These are phyloP conservation scores for Trachops cirrhosus DNA, from an alignment of 2,797 vertebrate genomes.

Conservation along the genomic window DNA sequence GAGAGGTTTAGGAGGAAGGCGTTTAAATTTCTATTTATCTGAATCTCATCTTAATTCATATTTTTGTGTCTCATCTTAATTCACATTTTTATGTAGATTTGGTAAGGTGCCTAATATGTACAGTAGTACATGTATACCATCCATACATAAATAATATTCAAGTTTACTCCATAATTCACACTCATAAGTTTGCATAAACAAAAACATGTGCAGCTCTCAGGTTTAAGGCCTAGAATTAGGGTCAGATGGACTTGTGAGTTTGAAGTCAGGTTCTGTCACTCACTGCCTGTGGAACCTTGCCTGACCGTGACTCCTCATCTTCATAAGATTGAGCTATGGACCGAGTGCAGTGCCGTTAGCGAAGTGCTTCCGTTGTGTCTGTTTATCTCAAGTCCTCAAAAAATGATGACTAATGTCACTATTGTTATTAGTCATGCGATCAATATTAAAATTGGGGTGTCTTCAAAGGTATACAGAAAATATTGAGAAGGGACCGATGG, in stretches of 20 bases:
- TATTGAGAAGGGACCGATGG: background rate
- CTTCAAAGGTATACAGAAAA: background rate
- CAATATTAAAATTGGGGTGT: background rate
- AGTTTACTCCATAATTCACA: background rate
- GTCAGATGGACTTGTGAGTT: background rate
- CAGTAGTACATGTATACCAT: background rate
- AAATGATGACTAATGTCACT: background rate
- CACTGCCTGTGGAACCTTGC: background rate
- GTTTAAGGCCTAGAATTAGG: background rate
- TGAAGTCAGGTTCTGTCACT: background rate
- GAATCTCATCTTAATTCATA: background rate
- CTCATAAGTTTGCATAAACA: background rate
- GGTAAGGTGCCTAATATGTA: background rate
- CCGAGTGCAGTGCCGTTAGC: background rate
- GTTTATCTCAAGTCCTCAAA: background rate
- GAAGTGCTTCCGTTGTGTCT: background rate
- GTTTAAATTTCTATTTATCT: background rate
- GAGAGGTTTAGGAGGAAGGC: background rate
- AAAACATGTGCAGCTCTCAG: background rate
- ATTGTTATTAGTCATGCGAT: background rate
- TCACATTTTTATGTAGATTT: background rate
- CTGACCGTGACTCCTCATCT: background rate
- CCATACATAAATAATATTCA: background rate
- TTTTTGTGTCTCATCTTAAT: background rate
- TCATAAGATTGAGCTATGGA: background rate